A percentile compares a stretch with the other conserved stretches of the same genome.
phyloP scores from a whole-genome alignment of 2,888 invertebrate genomes.

The Vannuccia rotundouncinata region DNA sequence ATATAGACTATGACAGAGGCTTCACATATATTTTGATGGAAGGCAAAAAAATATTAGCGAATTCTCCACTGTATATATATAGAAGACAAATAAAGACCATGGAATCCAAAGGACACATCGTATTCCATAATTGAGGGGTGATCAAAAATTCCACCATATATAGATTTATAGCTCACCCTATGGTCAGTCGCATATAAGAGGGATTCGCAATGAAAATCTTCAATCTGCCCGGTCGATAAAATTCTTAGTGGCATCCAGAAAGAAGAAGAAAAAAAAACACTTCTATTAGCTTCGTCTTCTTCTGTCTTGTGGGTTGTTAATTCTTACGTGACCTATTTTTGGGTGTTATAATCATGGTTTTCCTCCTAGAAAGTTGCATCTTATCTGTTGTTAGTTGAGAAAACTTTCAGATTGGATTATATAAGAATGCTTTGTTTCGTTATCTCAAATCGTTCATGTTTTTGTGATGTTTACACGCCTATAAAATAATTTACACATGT shows the following conservation, averaged over 20 bases:
- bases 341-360: background rate
- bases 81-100: slow-evolving; percentile 12
- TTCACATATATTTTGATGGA: background rate
- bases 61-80: background rate
- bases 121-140: slow-evolving; percentile 26
- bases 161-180: slow-evolving; percentile 20
- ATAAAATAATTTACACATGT: no score
- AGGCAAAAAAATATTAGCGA: background rate
- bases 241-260: slow-evolving; percentile 26
- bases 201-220: background rate
- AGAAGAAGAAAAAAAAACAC: slow-evolving; percentile 16
- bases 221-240: background rate
- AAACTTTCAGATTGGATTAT: background rate
- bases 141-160: slow-evolving; percentile 20
- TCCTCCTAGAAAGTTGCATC: background rate
- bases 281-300: slow-evolving; percentile 5
- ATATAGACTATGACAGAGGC: no score
- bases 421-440: background rate
- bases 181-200: slow-evolving; percentile 20
- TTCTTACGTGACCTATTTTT: slow-evolving; percentile 7
- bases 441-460: no score
- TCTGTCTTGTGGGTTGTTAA: slow-evolving; percentile 1
- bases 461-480: no score
- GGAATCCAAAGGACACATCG: slow-evolving; percentile 7
- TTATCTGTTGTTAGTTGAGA: background rate